A percentile compares a stretch with the other conserved stretches of the same genome.
Evolutionary conservation across 2,113 vertebrate species (phyloP).

Genomic region (Chamaea fasciata): DNA sequence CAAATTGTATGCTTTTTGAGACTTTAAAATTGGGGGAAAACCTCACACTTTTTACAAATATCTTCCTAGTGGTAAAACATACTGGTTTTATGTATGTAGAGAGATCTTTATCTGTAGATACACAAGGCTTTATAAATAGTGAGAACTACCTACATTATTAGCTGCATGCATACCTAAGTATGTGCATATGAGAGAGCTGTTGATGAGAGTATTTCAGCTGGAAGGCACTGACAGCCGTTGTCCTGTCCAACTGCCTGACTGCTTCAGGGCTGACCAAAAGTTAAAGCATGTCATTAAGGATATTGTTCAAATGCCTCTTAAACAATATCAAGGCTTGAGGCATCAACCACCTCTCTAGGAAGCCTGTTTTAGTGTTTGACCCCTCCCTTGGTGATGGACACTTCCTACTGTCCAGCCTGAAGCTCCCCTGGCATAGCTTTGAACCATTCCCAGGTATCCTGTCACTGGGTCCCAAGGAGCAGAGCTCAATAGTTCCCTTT

Average conservation of each 20-base stretch:
- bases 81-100: not conserved
- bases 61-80: not conserved
- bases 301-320: not conserved
- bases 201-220: not conserved
- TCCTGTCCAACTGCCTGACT: not conserved
- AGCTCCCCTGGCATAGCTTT: not conserved
- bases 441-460: rapidly evolving
- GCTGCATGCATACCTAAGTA: not conserved
- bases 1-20: not conserved
- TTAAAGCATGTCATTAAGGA: not conserved
- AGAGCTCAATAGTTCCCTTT: not conserved
- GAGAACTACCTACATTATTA: not conserved
- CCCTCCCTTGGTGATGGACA: not conserved
- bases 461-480: not conserved
- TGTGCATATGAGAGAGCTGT: not conserved
- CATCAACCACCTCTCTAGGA: not conserved
- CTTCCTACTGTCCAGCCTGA: not conserved
- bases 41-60: not conserved
- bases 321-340: not conserved
- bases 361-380: not conserved
- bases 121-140: not conserved
- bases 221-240: not conserved
- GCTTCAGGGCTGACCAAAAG: not conserved
- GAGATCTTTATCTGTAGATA: not conserved
- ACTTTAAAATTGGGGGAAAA: not conserved